Base-by-base conservation (phyloP, 1,140 invertebrate genomes). In the Diachasma alloeum region DNA sequence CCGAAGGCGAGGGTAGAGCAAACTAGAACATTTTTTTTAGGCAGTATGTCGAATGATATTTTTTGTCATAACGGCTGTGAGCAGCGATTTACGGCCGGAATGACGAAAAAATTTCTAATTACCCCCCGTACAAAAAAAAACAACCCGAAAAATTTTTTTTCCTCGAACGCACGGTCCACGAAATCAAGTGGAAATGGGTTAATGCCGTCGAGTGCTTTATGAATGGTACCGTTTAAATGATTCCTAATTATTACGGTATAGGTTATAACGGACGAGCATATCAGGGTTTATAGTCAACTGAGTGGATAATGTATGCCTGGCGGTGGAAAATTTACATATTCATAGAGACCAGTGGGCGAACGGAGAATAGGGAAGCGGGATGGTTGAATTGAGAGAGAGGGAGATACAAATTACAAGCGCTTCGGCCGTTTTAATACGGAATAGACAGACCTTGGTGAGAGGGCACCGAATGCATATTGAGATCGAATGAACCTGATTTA, bases 271-370 rank as follows among this genome's bases (percentile, higher is more conserved):
- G 39, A 24, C 24, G 11, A 26, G 63, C 4, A 74, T 77, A 77
- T 74, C 76, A 70, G 71, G 70, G 44, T 74, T 77, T 66, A 69
- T 74, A 73, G 76, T 77, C 70, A 77, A 77, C 75, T 39, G 75
- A 77, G 69, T 72, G 75, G 75, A 77, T 77, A 77, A 77, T 72
- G 37, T 74, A 77, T 77, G 71, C 70, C 71, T 37, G 31, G 66
- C 36, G 36, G 19, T 37, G 66, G 26, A 68, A 68, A 68, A 68
- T 68, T 68, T 68, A 68, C 66, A 68, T 68, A 68, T 68, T 68
- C 66, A 68, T 68, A 68, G 36, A n/a, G 36, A 68, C 36, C 66
- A 68, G 31, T 39, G 66, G 66, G 26, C 36, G 66, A 68, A 39
- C n/a, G 66, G n/a, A 68, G 66, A 39, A 15, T 24, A 69, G 74